Conservation (phyloP, 2,888 invertebrate genomes). For the Fissipunctia ypsillon region DNA sequence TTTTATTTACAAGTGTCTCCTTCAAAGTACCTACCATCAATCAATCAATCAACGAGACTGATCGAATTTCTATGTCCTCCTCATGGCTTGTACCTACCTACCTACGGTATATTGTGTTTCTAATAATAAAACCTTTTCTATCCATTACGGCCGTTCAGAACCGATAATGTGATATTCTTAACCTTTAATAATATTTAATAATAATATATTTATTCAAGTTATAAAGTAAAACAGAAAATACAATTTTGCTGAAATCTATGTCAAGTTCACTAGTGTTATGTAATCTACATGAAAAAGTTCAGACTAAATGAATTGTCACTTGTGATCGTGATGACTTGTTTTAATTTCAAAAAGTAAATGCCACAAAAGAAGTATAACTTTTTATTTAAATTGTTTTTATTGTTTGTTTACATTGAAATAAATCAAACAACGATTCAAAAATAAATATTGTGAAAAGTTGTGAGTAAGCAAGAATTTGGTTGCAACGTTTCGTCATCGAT, state of each 20-base stretch:
- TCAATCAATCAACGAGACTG: conserved; percentile 11
- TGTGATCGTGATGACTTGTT: too few relatives aligned
- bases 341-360: not conserved
- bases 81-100: not conserved
- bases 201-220: too few relatives aligned
- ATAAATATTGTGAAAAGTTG: not conserved
- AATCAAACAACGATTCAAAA: not conserved
- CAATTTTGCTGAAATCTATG: too few relatives aligned
- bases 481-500: not conserved
- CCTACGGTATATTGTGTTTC: not conserved
- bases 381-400: not conserved
- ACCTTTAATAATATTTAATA: too few relatives aligned
- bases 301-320: too few relatives aligned
- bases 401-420: not conserved
- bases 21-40: conserved; percentile 6
- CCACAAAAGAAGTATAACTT: not conserved
- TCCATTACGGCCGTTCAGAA: not conserved
- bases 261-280: too few relatives aligned
- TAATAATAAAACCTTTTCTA: not conserved
- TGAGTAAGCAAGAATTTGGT: not conserved
- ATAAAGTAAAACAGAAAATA: too few relatives aligned
- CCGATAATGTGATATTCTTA: not conserved
- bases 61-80: conserved; percentile 5
- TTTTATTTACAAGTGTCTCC: not conserved
- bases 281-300: too few relatives aligned